A percentile compares a stretch with the other conserved stretches of the same genome.
Evolutionary conservation across 2,113 vertebrate species (phyloP).

Genomic region (Limnothrissa miodon): DNA sequence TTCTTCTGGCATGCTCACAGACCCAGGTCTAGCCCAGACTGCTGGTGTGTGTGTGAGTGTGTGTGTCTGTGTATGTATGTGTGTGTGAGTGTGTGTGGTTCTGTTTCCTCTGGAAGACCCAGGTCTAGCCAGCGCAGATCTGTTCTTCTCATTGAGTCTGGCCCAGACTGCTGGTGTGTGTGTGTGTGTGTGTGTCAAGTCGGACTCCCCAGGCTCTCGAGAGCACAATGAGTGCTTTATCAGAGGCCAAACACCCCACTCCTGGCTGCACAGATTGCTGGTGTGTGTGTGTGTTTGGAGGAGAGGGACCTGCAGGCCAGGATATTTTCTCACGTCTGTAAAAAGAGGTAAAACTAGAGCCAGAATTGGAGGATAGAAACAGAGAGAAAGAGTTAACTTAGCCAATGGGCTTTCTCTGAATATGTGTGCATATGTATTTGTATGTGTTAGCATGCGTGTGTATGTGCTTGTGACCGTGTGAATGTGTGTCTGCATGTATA

Average conservation of each 20-base stretch:
- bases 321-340: conserved; percentile 14
- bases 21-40: neutral
- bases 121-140: neutral
- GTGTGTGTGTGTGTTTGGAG: too few species aligned
- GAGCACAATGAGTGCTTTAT: conserved; percentile 41
- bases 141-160: conserved; percentile 35
- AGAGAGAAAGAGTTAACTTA: neutral
- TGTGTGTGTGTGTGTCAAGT: too few species aligned
- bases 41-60: too few species aligned
- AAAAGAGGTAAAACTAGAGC: conserved; percentile 20
- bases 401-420: neutral
- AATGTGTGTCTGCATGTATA: neutral
- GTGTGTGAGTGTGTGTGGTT: neutral
- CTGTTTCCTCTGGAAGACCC: neutral
- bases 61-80: too few species aligned
- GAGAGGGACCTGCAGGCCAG: too few species aligned
- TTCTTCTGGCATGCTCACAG: too few species aligned
- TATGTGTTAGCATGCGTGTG: neutral
- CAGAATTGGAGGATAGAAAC: neutral
- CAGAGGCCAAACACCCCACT: neutral
- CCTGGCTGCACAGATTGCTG: neutral
- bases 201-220: neutral
- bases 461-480: neutral
- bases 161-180: too few species aligned
- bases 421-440: neutral